phyloP scores from a whole-genome alignment of 2,797 vertebrate genomes.

The Fistularia tabacaria region DNA sequence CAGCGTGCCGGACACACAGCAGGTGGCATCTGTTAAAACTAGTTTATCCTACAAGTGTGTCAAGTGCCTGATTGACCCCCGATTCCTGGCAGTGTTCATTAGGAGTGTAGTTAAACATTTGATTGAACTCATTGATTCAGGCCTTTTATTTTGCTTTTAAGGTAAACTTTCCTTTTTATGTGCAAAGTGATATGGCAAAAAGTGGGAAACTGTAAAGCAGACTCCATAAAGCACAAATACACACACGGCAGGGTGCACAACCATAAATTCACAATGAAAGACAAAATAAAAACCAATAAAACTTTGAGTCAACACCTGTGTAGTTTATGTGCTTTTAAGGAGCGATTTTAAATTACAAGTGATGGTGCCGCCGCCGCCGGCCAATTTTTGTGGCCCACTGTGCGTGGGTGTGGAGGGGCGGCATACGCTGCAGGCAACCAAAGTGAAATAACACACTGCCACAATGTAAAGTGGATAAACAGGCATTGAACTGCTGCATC shows the following conservation, averaged over 20 bases:
- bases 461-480: slow-evolving; percentile 17
- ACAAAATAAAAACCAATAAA: slow-evolving; percentile 27
- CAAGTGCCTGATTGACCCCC: slow-evolving; percentile 3
- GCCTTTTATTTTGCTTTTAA: not conserved
- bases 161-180: not conserved
- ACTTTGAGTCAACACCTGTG: slow-evolving; percentile 4
- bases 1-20: slow-evolving; percentile 6
- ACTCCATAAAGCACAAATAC: too few species aligned
- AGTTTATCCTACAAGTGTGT: slow-evolving; percentile 14
- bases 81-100: not conserved
- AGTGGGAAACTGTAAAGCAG: too few species aligned
- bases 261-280: not conserved
- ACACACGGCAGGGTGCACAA: too few species aligned
- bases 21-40: slow-evolving; percentile 10
- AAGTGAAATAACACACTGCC: not conserved
- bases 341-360: slow-evolving; percentile 27
- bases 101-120: not conserved
- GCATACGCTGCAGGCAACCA: not conserved
- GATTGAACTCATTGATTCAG: not conserved
- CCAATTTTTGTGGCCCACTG: slow-evolving; percentile 15
- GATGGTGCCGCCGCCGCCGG: not conserved
- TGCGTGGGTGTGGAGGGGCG: slow-evolving; percentile 7
- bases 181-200: not conserved
- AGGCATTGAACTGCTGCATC: slow-evolving; percentile 32
- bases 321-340: slow-evolving; percentile 18